Conservation (phyloP, 2,888 invertebrate species). For the Dasypogon diadema region DNA sequence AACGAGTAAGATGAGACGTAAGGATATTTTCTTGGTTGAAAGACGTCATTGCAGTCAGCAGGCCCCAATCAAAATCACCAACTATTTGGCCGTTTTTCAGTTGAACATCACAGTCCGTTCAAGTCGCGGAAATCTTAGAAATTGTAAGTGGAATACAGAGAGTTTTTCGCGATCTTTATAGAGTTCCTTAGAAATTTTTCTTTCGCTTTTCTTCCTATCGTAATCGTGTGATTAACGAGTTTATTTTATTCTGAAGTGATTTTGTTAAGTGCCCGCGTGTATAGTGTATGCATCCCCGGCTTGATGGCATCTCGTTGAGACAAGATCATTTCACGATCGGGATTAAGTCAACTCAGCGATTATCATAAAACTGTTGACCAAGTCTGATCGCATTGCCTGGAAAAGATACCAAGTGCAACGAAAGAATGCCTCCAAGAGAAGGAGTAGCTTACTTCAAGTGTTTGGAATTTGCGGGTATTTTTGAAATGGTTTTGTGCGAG, state of each 20-base stretch:
- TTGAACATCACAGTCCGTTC: conserved; percentile 71
- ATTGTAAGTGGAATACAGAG: conserved; percentile 39
- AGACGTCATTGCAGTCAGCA: conserved; percentile 49
- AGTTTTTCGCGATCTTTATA: neutral
- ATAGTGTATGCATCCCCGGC: neutral
- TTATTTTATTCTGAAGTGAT: conserved; percentile 17
- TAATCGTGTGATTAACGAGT: neutral
- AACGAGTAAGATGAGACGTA: conserved; percentile 55
- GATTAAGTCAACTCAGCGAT: neutral
- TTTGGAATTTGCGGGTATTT: no score
- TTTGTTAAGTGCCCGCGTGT: conserved; percentile 4
- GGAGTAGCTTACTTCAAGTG: no score
- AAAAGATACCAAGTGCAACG: no score
- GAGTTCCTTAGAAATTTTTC: neutral
- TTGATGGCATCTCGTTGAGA: neutral
- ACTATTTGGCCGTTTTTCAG: conserved; percentile 64
- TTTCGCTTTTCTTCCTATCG: neutral
- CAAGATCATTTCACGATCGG: neutral
- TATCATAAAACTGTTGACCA: neutral
- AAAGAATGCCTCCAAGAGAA: no score
- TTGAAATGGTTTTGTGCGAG: no score
- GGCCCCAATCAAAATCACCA: conserved; percentile 37
- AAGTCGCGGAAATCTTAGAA: conserved; percentile 69
- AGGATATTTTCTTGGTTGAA: conserved; percentile 49
- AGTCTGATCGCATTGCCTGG: no score